Conservation (phyloP, 2,888 invertebrate species). For the Auanema freiburgensis region DNA sequence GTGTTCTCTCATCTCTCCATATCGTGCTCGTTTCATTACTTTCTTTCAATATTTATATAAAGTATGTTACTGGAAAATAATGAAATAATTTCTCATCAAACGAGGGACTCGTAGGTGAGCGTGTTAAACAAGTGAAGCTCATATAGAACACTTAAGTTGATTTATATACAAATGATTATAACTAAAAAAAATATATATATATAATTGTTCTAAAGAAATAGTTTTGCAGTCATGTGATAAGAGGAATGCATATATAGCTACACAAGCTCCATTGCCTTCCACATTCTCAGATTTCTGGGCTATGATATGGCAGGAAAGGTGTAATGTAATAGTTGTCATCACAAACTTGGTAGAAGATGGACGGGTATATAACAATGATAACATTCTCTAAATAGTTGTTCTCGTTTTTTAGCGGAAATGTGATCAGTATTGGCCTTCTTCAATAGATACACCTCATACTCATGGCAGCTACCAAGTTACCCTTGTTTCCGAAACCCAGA, state of each 20-base stretch:
- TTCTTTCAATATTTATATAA: too few relatives aligned
- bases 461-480: conserved; percentile 48
- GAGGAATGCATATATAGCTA: conserved; percentile 59
- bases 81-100: too few relatives aligned
- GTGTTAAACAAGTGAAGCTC: too few relatives aligned
- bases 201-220: too few relatives aligned
- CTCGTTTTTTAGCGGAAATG: conserved; percentile 54
- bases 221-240: conserved; percentile 53
- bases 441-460: conserved; percentile 28
- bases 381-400: background rate
- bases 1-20: too few relatives aligned
- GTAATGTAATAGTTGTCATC: conserved; percentile 58
- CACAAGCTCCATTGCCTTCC: conserved; percentile 61
- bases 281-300: conserved; percentile 53
- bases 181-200: too few relatives aligned
- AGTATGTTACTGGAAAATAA: too few relatives aligned
- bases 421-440: conserved; percentile 60
- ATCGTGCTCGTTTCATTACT: too few relatives aligned
- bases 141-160: too few relatives aligned
- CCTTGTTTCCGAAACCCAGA: conserved; percentile 44
- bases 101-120: too few relatives aligned
- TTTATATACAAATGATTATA: too few relatives aligned
- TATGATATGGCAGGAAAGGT: conserved; percentile 61
- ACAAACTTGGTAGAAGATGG: conserved; percentile 62
- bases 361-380: conserved; percentile 29